A percentile compares a stretch with the other conserved stretches of the same genome.
phyloP scores from a whole-genome alignment of 2,113 vertebrate genomes.

The Cephalopholis sonnerati region DNA sequence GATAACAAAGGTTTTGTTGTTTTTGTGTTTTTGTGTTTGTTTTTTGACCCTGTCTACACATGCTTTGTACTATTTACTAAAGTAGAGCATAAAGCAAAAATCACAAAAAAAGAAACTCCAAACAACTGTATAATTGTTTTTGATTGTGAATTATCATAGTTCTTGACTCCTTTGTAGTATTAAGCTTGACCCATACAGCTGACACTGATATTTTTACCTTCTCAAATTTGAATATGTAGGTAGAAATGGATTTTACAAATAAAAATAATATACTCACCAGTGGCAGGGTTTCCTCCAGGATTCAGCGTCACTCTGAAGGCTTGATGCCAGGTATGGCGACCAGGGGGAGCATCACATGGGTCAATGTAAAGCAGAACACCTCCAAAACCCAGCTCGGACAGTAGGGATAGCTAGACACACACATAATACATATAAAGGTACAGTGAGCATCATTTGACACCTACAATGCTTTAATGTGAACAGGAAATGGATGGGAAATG shows the following conservation, averaged over 20 bases:
- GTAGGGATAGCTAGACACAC: slow-evolving; percentile 87
- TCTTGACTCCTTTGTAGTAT: too few species aligned
- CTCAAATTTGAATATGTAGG: background rate
- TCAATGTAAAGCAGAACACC: slow-evolving; percentile 92
- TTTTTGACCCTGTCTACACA: too few species aligned
- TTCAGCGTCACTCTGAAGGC: slow-evolving; percentile 92
- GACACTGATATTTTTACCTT: background rate
- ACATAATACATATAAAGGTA: background rate
- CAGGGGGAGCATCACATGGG: slow-evolving; percentile 90
- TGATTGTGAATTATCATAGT: too few species aligned
- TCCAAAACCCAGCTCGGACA: slow-evolving; percentile 90
- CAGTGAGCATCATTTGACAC: background rate
- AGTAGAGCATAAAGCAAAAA: background rate
- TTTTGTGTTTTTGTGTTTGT: too few species aligned
- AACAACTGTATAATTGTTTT: background rate
- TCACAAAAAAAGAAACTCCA: too few species aligned
- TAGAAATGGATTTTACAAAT: background rate
- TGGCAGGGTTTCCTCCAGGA: slow-evolving; percentile 89
- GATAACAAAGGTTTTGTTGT: too few species aligned
- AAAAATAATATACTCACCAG: slow-evolving; percentile 81
- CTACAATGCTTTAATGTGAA: background rate
- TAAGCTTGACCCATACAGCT: background rate
- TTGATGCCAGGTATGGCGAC: slow-evolving; percentile 75
- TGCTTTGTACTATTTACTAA: too few species aligned
- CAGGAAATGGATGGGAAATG: background rate